phyloP scores from a whole-genome alignment of 2,113 vertebrate species.

The Rousettus leschenaultii region DNA sequence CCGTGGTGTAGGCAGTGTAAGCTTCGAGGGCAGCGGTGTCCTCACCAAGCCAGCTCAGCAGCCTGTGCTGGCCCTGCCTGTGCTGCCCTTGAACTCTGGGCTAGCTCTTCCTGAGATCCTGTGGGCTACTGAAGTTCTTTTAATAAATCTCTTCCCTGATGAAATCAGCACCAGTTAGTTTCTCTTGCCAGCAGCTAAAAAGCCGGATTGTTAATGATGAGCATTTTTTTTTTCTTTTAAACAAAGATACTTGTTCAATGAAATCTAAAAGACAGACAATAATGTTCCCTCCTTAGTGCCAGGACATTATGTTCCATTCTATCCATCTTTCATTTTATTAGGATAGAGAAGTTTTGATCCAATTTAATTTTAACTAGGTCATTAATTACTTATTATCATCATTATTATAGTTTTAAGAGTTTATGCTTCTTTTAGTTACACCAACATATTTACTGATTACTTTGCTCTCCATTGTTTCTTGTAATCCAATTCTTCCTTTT shows the following conservation, averaged over 20 bases:
- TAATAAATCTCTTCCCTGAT: background rate
- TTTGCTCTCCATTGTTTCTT: background rate
- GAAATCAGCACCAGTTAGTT: background rate
- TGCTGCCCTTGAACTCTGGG: background rate
- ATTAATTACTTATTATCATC: background rate
- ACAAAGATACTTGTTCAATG: background rate
- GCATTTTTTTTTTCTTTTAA: background rate
- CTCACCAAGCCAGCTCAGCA: background rate
- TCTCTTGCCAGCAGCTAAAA: background rate
- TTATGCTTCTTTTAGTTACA: background rate
- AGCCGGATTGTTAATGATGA: background rate
- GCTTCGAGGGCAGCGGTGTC: fast-evolving
- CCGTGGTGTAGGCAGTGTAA: fast-evolving
- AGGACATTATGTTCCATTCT: background rate
- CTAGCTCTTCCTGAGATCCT: background rate
- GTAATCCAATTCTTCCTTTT: background rate
- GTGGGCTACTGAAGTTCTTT: background rate
- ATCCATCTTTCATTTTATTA: background rate
- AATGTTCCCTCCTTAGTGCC: background rate
- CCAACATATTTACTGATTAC: background rate
- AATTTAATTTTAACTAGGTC: background rate
- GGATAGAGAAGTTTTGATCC: background rate
- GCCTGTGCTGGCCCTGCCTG: background rate
- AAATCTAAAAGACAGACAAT: background rate
- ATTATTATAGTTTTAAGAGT: background rate